A percentile compares a stretch with the other conserved stretches of the same genome.
phyloP scores from a whole-genome alignment of 2,797 vertebrate species.

The Rhinatrema bivittatum region DNA sequence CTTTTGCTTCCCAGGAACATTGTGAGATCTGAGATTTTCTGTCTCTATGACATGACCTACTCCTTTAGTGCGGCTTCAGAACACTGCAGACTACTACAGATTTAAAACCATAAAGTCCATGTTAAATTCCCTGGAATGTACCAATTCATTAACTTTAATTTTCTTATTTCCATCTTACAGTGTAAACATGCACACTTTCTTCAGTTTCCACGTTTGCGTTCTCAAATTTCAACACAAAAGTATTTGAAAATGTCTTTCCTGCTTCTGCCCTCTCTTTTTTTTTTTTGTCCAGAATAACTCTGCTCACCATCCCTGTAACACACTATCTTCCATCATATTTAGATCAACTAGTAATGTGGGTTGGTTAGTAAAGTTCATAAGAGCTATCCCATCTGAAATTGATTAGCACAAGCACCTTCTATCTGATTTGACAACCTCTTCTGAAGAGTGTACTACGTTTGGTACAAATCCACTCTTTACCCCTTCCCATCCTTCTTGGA shows the following conservation, averaged over 20 bases:
- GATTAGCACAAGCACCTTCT: conserved; percentile 91
- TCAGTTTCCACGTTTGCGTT: conserved; percentile 31
- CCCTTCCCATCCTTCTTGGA: conserved; percentile 98
- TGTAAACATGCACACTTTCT: conserved; percentile 46
- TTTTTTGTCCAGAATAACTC: conserved; percentile 12
- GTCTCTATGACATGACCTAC: conserved; percentile 4
- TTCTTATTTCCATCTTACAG: conserved; percentile 22
- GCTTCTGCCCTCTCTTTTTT: conserved; percentile 18
- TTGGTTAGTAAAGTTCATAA: conserved; percentile 44
- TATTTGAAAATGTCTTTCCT: conserved; percentile 12
- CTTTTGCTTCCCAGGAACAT: conserved; percentile 6
- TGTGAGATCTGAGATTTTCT: conserved; percentile 4
- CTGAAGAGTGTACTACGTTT: conserved; percentile 94
- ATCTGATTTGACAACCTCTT: conserved; percentile 95
- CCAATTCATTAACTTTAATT: conserved; percentile 8
- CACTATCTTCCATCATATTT: conserved; percentile 25
- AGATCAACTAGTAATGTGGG: conserved; percentile 43
- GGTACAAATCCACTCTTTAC: conserved; percentile 97
- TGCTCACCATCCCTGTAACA: conserved; percentile 7
- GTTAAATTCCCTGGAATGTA: conserved; percentile 11
- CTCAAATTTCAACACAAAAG: conserved; percentile 14
- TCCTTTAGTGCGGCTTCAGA: conserved; percentile 13
- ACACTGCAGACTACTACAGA: conserved; percentile 11
- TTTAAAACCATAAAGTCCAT: conserved; percentile 23
- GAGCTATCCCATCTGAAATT: conserved; percentile 20